phyloP scores from a whole-genome alignment of 2,888 invertebrate species.

The Omphaloscelis lunosa region DNA sequence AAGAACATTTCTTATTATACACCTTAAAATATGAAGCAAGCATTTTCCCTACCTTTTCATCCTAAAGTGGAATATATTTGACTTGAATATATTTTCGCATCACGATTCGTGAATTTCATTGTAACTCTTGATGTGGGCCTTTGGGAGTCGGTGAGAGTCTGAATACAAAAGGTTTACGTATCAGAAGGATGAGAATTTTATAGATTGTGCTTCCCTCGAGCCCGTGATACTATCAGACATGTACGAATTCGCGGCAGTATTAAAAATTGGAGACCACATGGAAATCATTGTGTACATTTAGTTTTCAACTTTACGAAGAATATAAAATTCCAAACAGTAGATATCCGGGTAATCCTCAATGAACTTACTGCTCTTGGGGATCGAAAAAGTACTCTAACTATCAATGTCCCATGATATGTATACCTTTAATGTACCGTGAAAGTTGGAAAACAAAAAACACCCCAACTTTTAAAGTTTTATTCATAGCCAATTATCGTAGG shows the following conservation, averaged over 20 bases:
- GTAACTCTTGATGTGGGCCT: conserved; percentile 72
- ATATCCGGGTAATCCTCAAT: not conserved
- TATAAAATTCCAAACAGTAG: not conserved
- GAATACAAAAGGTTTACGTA: conserved; percentile 77
- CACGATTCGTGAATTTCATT: conserved; percentile 72
- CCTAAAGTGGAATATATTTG: conserved; percentile 58
- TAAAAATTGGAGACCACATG: conserved; percentile 44
- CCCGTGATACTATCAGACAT: conserved; percentile 60
- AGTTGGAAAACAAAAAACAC: not conserved
- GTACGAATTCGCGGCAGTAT: conserved; percentile 43
- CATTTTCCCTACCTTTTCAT: conserved; percentile 39
- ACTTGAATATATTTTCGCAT: conserved; percentile 70
- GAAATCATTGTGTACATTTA: conserved; percentile 42
- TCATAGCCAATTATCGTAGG: not conserved
- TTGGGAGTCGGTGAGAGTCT: conserved; percentile 70
- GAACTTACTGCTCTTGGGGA: not conserved
- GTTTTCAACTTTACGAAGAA: conserved; percentile 26
- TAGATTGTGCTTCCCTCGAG: conserved; percentile 76
- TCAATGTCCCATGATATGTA: too few relatives aligned
- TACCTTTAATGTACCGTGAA: too few relatives aligned
- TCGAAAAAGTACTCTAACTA: not conserved
- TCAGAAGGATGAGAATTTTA: conserved; percentile 75
- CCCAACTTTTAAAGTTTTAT: not conserved
- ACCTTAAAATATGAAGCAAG: conserved; percentile 31
- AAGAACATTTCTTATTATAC: conserved; percentile 18